phyloP scores from a whole-genome alignment of 2,113 vertebrate species.

The Plecotus auritus region DNA sequence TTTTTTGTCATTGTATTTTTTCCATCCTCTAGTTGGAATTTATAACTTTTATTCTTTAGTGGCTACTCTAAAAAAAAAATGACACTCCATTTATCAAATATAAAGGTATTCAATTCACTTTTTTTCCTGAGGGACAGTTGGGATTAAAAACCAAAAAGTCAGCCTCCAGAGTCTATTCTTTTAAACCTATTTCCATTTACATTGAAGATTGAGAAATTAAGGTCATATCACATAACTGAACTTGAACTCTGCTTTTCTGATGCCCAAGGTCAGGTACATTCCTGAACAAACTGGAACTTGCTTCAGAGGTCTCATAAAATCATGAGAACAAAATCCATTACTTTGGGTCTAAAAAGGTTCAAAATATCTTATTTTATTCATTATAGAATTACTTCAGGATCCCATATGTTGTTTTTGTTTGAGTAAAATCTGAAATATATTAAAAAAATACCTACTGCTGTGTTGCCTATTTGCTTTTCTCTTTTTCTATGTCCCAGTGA shows the following conservation, averaged over 20 bases:
- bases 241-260: not conserved
- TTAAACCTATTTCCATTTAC: not conserved
- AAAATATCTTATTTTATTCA: slow-evolving; percentile 22
- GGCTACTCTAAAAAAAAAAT: not conserved
- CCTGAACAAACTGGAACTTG: not conserved
- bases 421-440: slow-evolving; percentile 59
- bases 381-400: slow-evolving; percentile 18
- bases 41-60: not conserved
- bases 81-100: not conserved
- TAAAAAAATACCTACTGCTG: slow-evolving; percentile 61
- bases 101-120: not conserved
- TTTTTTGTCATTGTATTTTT: not conserved
- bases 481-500: not conserved
- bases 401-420: slow-evolving; percentile 56
- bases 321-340: not conserved
- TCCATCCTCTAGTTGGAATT: not conserved
- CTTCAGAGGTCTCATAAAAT: not conserved
- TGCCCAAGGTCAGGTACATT: not conserved
- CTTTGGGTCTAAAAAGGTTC: not conserved
- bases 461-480: slow-evolving; percentile 31
- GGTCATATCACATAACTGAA: not conserved
- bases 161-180: not conserved
- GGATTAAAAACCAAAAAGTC: not conserved
- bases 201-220: not conserved
- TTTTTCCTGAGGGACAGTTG: not conserved